These are phyloP conservation scores for Gryllus longicercus DNA, from an alignment of 2,888 invertebrate species.

Conservation along the genomic window DNA sequence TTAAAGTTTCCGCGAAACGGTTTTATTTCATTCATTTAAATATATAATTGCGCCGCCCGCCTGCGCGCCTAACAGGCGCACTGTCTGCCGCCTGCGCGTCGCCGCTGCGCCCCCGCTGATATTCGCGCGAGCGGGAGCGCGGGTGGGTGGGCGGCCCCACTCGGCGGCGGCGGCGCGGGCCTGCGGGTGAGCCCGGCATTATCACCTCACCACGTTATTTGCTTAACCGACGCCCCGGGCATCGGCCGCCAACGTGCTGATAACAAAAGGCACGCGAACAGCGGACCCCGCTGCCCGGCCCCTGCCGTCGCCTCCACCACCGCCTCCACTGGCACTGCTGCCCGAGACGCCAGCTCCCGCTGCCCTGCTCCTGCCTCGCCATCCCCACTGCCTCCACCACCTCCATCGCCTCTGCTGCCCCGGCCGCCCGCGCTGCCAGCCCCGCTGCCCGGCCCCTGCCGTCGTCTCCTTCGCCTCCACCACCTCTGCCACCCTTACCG, in stretches of 20 bases:
- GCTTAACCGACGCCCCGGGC: constrained; percentile 6
- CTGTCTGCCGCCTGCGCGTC: neutral
- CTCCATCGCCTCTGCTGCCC: too few species aligned
- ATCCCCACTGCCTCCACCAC: too few species aligned
- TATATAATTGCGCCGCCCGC: neutral
- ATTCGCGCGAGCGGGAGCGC: neutral
- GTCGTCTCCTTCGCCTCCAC: too few species aligned
- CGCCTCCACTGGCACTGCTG: too few species aligned
- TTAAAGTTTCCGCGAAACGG: constrained; percentile 6
- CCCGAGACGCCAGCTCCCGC: too few species aligned
- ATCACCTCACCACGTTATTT: constrained; percentile 8
- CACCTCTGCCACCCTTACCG: too few species aligned
- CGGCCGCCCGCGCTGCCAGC: too few species aligned
- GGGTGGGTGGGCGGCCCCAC: neutral
- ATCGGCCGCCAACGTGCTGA: neutral
- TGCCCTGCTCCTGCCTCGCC: too few species aligned
- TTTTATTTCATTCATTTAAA: constrained; percentile 17
- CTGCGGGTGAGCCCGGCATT: neutral
- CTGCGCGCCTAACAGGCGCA: neutral
- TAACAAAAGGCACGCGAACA: neutral
- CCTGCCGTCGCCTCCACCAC: too few species aligned
- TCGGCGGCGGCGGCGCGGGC: neutral
- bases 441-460: too few species aligned
- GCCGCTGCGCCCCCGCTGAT: neutral
- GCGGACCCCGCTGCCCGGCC: too few species aligned